A percentile compares a stretch with the other conserved stretches of the same genome.
phyloP scores from a whole-genome alignment of 2,797 vertebrate species.

The Chloroceryle inda region DNA sequence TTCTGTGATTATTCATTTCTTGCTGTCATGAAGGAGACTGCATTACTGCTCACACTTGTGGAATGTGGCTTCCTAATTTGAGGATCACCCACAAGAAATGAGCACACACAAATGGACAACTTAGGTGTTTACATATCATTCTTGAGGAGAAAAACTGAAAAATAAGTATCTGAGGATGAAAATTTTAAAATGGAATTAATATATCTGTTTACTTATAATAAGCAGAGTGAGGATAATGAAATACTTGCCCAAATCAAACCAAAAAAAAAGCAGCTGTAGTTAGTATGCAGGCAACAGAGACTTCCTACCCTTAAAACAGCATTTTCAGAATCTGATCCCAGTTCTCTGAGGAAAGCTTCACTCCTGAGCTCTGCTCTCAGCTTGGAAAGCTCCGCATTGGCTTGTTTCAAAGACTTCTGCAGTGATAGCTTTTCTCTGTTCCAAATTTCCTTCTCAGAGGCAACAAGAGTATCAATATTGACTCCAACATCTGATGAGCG shows the following conservation, averaged over 20 bases:
- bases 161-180: background rate
- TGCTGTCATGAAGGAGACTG: background rate
- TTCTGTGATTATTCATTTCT: background rate
- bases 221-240: background rate
- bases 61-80: background rate
- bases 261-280: background rate
- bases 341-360: conserved; percentile 84
- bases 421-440: conserved; percentile 84
- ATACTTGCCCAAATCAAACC: background rate
- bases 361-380: conserved; percentile 88
- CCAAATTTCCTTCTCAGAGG: conserved; percentile 91
- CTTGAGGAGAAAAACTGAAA: background rate
- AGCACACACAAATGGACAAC: background rate
- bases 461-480: conserved; percentile 78
- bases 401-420: conserved; percentile 88
- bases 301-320: conserved; percentile 88
- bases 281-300: background rate
- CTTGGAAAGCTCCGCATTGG: conserved; percentile 87
- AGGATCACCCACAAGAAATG: background rate
- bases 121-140: background rate
- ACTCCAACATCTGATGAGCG: conserved; percentile 64
- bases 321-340: conserved; percentile 87
- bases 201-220: background rate
- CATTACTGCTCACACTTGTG: background rate
- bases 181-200: background rate